Evolutionary conservation across 2,113 vertebrate species (phyloP).

Genomic region (Alosa alosa): DNA sequence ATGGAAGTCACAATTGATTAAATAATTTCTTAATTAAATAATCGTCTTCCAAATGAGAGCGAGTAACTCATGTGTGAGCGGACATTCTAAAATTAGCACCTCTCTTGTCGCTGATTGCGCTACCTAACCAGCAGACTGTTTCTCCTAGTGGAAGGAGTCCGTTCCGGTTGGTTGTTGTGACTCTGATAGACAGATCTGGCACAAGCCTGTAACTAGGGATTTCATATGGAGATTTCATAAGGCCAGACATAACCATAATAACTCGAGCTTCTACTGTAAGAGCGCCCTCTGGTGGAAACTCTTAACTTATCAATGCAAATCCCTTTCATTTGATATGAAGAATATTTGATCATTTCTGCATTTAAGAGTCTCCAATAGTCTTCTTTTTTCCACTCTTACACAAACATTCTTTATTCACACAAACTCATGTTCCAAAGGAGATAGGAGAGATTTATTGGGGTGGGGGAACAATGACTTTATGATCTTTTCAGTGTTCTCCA

Average conservation of each 20-base stretch:
- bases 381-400: background rate
- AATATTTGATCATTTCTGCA: too few relatives aligned
- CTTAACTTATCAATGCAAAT: background rate
- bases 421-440: background rate
- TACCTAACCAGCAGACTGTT: background rate
- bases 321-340: too few relatives aligned
- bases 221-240: background rate
- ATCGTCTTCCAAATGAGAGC: background rate
- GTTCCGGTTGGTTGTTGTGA: background rate
- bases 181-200: background rate
- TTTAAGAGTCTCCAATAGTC: background rate
- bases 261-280: background rate
- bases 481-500: background rate
- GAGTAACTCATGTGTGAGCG: background rate
- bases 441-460: background rate
- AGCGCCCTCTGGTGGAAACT: background rate
- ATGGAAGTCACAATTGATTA: conserved; percentile 5
- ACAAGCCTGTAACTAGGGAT: background rate
- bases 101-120: background rate
- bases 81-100: background rate
- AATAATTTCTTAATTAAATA: background rate
- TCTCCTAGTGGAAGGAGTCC: background rate
- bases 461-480: background rate
- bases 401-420: conserved; percentile 35
- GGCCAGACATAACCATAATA: background rate